Evolutionary conservation across 2,888 invertebrate genomes (phyloP).

Genomic region (Hymenopus coronatus): DNA sequence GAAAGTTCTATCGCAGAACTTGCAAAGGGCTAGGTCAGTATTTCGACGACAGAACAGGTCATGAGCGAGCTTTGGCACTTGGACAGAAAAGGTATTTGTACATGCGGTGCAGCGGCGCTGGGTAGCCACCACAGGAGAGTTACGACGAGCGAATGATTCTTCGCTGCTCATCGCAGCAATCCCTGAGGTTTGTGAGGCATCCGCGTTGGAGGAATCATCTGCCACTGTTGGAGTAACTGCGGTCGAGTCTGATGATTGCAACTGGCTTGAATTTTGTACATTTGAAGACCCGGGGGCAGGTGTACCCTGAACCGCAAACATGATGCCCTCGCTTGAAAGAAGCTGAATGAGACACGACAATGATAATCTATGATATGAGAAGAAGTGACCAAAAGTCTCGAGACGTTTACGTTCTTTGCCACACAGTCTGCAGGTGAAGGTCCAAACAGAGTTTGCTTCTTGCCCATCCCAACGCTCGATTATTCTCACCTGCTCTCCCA

Average conservation of each 20-base stretch:
- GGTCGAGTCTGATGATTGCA: background rate
- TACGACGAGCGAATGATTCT: slow-evolving; percentile 12
- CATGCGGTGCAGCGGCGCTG: slow-evolving; percentile 31
- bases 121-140: slow-evolving; percentile 1
- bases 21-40: slow-evolving; percentile 29
- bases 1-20: slow-evolving; percentile 31
- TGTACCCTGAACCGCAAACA: slow-evolving; percentile 31
- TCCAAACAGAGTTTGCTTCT: slow-evolving; percentile 31
- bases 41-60: slow-evolving; percentile 31
- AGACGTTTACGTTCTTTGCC: slow-evolving; percentile 34
- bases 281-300: slow-evolving; percentile 26
- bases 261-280: slow-evolving; percentile 21
- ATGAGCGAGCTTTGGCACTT: slow-evolving; percentile 35
- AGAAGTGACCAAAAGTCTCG: slow-evolving; percentile 37
- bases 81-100: slow-evolving; percentile 31
- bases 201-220: slow-evolving; percentile 23
- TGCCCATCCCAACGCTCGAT: slow-evolving; percentile 30
- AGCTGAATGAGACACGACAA: slow-evolving; percentile 33
- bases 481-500: slow-evolving; percentile 28
- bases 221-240: background rate
- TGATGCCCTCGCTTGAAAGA: slow-evolving; percentile 32
- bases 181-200: slow-evolving; percentile 29
- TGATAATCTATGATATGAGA: slow-evolving; percentile 35
- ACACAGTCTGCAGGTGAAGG: slow-evolving; percentile 34
- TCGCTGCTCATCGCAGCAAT: slow-evolving; percentile 19